phyloP scores from a whole-genome alignment of 2,888 invertebrate genomes.

The Buathra laborator region DNA sequence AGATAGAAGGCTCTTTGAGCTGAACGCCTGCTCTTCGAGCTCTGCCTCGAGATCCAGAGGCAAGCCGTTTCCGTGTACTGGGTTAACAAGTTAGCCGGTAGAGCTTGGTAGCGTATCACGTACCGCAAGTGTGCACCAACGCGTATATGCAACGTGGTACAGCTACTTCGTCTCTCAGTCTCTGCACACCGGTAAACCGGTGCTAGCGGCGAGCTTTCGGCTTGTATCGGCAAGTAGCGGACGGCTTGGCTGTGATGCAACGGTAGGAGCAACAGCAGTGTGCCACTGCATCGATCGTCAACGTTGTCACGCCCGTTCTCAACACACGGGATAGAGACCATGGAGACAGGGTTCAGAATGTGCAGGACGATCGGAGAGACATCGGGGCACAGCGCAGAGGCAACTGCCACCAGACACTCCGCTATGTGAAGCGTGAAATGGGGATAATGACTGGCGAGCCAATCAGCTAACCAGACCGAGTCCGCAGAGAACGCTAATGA shows the following conservation, averaged over 20 bases:
- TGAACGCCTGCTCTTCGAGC: conserved; percentile 1
- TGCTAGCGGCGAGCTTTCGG: conserved; percentile 54
- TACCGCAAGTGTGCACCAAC: conserved; percentile 46
- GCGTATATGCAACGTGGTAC: background rate
- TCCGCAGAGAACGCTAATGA: conserved; percentile 79
- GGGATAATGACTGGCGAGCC: conserved; percentile 83
- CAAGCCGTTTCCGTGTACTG: conserved; percentile 44
- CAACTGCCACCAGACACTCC: conserved; percentile 75
- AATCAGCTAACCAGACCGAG: conserved; percentile 82
- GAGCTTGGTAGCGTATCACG: conserved; percentile 55
- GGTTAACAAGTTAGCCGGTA: conserved; percentile 55
- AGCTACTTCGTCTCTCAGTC: conserved; percentile 40
- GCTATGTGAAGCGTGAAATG: conserved; percentile 81
- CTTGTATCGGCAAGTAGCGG: conserved; percentile 51
- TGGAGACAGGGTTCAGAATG: conserved; percentile 3
- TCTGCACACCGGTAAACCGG: conserved; percentile 54
- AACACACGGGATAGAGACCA: conserved; percentile 39
- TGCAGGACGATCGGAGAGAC: conserved; percentile 21
- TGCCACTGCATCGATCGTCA: conserved; percentile 73
- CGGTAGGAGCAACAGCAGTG: conserved; percentile 57
- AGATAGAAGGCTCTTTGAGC: conserved; percentile 34
- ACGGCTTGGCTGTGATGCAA: conserved; percentile 43
- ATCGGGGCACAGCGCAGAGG: conserved; percentile 35
- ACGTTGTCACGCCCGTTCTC: conserved; percentile 66
- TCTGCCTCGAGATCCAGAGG: conserved; percentile 10